A percentile compares a stretch with the other conserved stretches of the same genome.
Evolutionary conservation across 2,113 vertebrate species (phyloP).

Genomic region (Uria lomvia): DNA sequence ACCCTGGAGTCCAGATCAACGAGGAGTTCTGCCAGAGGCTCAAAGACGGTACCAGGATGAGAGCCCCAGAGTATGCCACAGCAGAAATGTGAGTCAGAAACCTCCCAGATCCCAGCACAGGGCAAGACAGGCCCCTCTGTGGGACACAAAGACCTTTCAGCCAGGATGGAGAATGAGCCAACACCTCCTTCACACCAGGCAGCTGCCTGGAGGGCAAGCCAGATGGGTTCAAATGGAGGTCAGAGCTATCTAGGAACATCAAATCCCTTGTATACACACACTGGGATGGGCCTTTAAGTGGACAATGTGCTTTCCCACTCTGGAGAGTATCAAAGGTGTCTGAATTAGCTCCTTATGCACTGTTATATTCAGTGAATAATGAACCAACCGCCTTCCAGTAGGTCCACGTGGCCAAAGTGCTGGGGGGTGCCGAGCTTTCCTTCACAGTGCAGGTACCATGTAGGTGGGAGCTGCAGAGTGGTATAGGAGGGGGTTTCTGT

Average conservation of each 20-base stretch:
- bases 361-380: background rate
- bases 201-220: background rate
- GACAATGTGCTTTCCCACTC: background rate
- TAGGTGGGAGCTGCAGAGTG: background rate
- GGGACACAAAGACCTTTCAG: background rate
- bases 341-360: background rate
- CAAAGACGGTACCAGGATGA: constrained; percentile 94
- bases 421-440: background rate
- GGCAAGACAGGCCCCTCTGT: background rate
- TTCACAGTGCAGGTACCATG: background rate
- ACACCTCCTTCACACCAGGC: background rate
- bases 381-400: background rate
- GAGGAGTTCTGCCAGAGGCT: constrained; percentile 94
- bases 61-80: constrained; percentile 90
- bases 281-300: background rate
- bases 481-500: background rate
- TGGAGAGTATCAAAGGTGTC: background rate
- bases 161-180: background rate
- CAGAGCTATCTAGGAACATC: background rate
- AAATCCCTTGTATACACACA: background rate
- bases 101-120: background rate
- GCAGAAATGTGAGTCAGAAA: constrained; percentile 87
- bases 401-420: background rate
- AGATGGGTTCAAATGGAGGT: background rate
- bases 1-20: constrained; percentile 96